Base-by-base conservation (phyloP, 53 echinoderm and acorn worm species). In the Arbacia lixula region DNA sequence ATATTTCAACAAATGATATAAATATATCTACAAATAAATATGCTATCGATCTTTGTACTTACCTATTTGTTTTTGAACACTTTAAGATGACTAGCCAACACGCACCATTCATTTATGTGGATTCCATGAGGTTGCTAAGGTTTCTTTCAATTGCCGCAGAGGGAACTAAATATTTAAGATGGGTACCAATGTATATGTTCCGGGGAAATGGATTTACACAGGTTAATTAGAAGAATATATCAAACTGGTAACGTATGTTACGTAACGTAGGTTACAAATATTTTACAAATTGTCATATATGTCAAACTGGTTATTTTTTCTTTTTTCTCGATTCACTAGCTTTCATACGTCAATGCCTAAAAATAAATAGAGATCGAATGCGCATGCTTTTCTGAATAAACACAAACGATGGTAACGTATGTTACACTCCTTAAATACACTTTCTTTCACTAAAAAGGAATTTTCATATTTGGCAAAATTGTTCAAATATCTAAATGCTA, bases 211-310 rank as follows among this genome's bases (percentile, higher is more conserved):
- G 58, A 57, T 3, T 68, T 39, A 33, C 8, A 3, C 28, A 50
- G 20, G 51, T 5, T 26, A 72, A 49, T 72, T 2, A 29, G 51
- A 28, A 22, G 72, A 50, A 72, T 50, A 50, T 72, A 27, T 25
- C 41, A 72, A 49, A 3, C 5, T 40, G 71, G 71, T 72, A 72
- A 72, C 72, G 72, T 50, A 72, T 24, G 72, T 72, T 29, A 50
- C 29, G 19, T 29, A 28, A 64, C 33, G 58, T 57, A 57, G 58
- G 58, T 57, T 57, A 68, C 4, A 38, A 14, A 38, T 68, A 14
- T 27, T 72, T 26, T 6, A 50, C 3, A 28, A 43, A 6, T 5
- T 64, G 64, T 64, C 33, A 30, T 30, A 64, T 28, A 11, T 72
- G 43, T 4, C 14, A 49, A 72, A 50, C 8, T 27, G 27, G 8